These are phyloP conservation scores for Callionymus lyra DNA, from an alignment of 2,113 vertebrate species.

Conservation along the genomic window DNA sequence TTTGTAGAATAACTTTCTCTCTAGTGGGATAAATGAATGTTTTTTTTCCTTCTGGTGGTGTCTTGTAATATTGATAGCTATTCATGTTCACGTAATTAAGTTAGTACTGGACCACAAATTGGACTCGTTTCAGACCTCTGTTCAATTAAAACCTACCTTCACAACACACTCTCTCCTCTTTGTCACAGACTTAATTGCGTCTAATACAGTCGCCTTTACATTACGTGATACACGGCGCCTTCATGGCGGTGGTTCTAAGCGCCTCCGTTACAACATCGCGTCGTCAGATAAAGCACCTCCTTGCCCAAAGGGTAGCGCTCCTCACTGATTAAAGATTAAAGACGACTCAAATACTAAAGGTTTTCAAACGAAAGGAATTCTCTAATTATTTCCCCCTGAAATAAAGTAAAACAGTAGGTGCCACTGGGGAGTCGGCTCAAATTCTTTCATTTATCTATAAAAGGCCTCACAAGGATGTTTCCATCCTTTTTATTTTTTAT, in stretches of 20 bases:
- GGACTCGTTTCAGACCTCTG: slow-evolving; percentile 48
- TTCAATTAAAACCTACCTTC: slow-evolving; percentile 63
- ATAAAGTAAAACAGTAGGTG: slow-evolving; percentile 59
- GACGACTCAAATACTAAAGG: slow-evolving; percentile 35
- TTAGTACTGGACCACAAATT: slow-evolving; percentile 53
- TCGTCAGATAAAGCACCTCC: slow-evolving; percentile 50
- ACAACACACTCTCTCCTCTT: slow-evolving; percentile 29
- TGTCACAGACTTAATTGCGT: slow-evolving; percentile 35
- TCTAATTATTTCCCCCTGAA: slow-evolving; percentile 67
- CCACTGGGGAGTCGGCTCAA: slow-evolving; percentile 63
- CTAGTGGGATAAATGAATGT: too few relatives aligned
- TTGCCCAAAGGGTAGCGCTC: slow-evolving; percentile 60
- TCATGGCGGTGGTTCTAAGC: too few relatives aligned
- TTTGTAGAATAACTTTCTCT: too few relatives aligned
- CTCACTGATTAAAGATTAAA: slow-evolving; percentile 69
- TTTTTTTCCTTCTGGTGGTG: slow-evolving; percentile 43
- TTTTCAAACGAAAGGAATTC: slow-evolving; percentile 33
- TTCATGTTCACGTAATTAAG: slow-evolving; percentile 67
- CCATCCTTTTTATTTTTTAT: slow-evolving; percentile 39
- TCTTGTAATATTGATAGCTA: slow-evolving; percentile 47
- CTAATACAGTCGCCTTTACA: slow-evolving; percentile 23
- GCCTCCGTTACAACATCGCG: slow-evolving; percentile 29
- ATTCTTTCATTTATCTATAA: slow-evolving; percentile 75
- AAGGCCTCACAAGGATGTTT: slow-evolving; percentile 60
- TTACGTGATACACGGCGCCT: slow-evolving; percentile 26